Percentiles rank a stretch among this genome's conserved stretches.
Evolutionary conservation across 2,113 vertebrate species (phyloP).

Genomic region (Erpornis zantholeuca): DNA sequence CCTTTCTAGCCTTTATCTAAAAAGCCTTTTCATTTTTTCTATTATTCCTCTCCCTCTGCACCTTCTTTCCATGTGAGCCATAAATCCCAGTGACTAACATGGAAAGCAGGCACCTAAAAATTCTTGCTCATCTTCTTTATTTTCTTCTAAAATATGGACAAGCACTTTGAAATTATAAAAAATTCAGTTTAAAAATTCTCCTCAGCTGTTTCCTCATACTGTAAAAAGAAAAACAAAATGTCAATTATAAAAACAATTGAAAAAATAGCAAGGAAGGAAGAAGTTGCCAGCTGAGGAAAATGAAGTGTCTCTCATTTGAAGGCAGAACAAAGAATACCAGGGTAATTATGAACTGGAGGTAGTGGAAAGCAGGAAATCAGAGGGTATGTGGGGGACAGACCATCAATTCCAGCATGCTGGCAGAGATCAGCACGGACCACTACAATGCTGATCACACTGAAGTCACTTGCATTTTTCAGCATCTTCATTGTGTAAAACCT

Average conservation of each 20-base stretch:
- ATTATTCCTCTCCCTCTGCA: not conserved
- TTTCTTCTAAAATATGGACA: not conserved
- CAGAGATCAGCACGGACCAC: not conserved
- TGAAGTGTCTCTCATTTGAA: not conserved
- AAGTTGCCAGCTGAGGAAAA: not conserved
- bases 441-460: not conserved
- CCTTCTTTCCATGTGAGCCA: not conserved
- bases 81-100: not conserved
- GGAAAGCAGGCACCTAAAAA: not conserved
- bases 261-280: not conserved
- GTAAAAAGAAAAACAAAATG: not conserved
- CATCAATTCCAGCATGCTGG: not conserved
- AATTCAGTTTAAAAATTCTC: not conserved
- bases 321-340: not conserved
- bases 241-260: not conserved
- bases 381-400: not conserved
- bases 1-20: not conserved
- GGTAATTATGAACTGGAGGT: not conserved
- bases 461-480: not conserved
- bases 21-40: constrained; percentile 5
- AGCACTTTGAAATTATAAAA: not conserved
- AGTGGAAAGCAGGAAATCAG: not conserved
- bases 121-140: not conserved
- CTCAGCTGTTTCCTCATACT: not conserved
- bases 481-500: not conserved